Percentiles rank a stretch among this genome's conserved stretches.
These are phyloP conservation scores for Fragum whitleyi DNA, from an alignment of 2,888 invertebrate genomes.

Conservation along the genomic window DNA sequence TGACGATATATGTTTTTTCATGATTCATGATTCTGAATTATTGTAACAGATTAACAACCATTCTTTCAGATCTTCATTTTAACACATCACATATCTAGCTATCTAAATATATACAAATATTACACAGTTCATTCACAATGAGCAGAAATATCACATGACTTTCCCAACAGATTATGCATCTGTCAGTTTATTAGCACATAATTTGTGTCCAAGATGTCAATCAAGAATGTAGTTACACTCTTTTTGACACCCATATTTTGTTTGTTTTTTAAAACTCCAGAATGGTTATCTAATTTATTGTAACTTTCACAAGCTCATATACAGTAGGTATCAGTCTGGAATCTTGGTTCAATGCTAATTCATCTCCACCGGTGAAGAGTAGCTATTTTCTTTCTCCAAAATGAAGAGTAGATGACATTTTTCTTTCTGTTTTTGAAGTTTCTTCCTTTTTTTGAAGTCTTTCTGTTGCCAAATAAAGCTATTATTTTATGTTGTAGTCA, in stretches of 20 bases:
- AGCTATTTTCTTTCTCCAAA: neutral
- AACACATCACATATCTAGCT: conserved; percentile 2
- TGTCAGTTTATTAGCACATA: conserved; percentile 17
- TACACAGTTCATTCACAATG: conserved; percentile 26
- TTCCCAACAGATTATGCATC: conserved; percentile 9
- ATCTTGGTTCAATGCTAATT: neutral
- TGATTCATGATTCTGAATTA: no score
- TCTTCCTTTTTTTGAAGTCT: no score
- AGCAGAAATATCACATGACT: conserved; percentile 30
- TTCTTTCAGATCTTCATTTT: neutral
- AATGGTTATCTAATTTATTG: neutral
- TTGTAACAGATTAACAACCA: neutral
- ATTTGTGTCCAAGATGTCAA: conserved; percentile 19
- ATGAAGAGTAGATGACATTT: no score
- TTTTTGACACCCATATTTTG: neutral
- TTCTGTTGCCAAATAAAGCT: no score
- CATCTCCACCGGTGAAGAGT: neutral
- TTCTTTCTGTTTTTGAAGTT: no score
- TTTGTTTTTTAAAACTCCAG: neutral
- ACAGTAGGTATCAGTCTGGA: neutral
- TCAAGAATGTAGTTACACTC: neutral
- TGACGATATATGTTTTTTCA: no score
- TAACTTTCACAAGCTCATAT: neutral
- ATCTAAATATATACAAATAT: conserved; percentile 23
- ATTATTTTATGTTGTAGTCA: no score